Evolutionary conservation across 1,140 invertebrate species (phyloP), one percentile per base, ranked within the genome.

Genomic region (Coptotermes formosanus): DNA sequence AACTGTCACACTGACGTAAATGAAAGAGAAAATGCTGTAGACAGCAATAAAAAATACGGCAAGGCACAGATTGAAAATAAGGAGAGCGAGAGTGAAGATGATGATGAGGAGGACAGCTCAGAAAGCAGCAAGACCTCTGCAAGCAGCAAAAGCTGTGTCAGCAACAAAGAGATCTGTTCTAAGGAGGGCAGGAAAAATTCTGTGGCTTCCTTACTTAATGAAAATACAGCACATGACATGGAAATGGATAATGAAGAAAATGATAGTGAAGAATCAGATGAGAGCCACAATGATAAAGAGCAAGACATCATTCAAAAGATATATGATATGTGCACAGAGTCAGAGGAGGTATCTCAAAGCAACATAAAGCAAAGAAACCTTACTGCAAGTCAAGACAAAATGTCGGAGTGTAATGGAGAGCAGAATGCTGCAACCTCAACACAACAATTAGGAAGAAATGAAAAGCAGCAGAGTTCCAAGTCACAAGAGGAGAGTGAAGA

Each of bases 401-500:
- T 82, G 25, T 43, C 69, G 1, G 59, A 85, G 16, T n/a, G 30
- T 82, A 45, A 45, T 30, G 12, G 19, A 52, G 69, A 64, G 11
- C 32, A 75, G 48, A 86, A 16, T 14, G 64, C 86, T 19, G 30
- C 23, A 23, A n/a, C 44, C n/a, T 16, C 25, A 75, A 75, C n/a
- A 30, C 23, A 84, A 12, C 59, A 86, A 82, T 52, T 48, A 88
- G 83, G 21, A 44, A 52, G 64, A 85, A 82, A 86, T 87, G 64
- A 87, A 52, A 38, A 69, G 75, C 69, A 86, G 52, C 32, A 91
- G 59, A 90, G 91, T 64, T 92, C 92, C 3, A 90, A 91, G 45
- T 32, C 52, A 8, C 43, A 84, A 59, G 92, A 93, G 2, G 92
- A 93, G 87, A 93, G 92, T 59, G 94, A 94, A 83, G 94, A 95